phyloP scores from a whole-genome alignment of 2,888 invertebrate genomes.

The Xestia sexstrigata region DNA sequence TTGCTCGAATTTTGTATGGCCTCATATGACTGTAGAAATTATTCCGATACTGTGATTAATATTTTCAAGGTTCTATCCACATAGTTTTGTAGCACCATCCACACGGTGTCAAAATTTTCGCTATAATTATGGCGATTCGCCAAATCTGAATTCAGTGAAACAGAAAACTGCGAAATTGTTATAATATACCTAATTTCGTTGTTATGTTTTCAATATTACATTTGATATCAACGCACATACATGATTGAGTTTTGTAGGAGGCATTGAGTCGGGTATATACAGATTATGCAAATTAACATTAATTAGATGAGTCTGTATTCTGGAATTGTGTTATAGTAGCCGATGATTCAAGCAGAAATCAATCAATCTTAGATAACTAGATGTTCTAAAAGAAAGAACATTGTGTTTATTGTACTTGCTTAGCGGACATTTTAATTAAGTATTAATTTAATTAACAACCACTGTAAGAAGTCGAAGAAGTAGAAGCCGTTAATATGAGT shows the following conservation, averaged over 20 bases:
- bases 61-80: background rate
- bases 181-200: constrained; percentile 11
- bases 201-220: constrained; percentile 13
- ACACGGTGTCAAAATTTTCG: background rate
- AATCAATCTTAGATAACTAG: background rate
- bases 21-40: background rate
- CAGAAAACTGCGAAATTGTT: background rate
- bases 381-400: background rate
- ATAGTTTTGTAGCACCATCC: background rate
- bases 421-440: background rate
- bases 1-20: background rate
- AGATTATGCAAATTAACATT: constrained; percentile 26
- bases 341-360: background rate
- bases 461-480: constrained; percentile 2
- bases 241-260: constrained; percentile 27
- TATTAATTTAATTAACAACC: background rate
- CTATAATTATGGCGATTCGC: background rate
- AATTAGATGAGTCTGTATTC: constrained; percentile 5
- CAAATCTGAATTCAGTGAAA: background rate
- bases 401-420: background rate
- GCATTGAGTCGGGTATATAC: background rate
- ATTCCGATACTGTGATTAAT: background rate
- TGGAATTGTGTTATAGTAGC: constrained; percentile 7
- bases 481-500: background rate
- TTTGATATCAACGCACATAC: constrained; percentile 18